Percentiles rank a stretch among this genome's conserved stretches.
Evolutionary conservation across 2,113 vertebrate genomes (phyloP).

Genomic region (Chauna torquata): DNA sequence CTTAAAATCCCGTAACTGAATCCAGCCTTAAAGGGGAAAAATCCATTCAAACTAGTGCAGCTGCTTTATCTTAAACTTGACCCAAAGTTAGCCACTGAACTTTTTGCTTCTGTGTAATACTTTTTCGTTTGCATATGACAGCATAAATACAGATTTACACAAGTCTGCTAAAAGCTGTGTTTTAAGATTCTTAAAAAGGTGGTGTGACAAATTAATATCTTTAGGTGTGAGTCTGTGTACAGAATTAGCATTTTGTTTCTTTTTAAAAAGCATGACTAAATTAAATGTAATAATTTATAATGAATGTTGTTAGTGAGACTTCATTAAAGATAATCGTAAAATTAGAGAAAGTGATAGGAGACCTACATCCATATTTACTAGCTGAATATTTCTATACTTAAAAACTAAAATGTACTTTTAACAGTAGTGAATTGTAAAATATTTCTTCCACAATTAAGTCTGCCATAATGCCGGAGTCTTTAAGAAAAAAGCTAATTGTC

Average conservation of each 20-base stretch:
- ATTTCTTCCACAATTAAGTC: background rate
- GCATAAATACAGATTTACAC: background rate
- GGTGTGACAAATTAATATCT: too few relatives aligned
- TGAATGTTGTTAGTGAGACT: background rate
- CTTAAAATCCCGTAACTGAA: too few relatives aligned
- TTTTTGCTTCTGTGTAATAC: background rate
- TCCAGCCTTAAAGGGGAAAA: too few relatives aligned
- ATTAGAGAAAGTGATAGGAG: background rate
- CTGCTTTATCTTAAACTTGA: background rate
- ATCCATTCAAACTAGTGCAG: background rate
- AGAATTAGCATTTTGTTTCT: background rate
- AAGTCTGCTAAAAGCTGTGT: background rate
- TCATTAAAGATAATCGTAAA: background rate
- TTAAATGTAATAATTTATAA: background rate
- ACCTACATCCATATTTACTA: background rate
- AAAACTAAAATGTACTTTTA: background rate
- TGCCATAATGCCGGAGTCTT: background rate
- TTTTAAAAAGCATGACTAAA: background rate
- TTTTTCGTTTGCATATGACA: background rate
- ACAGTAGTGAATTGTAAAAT: background rate
- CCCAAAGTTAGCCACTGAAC: too few relatives aligned
- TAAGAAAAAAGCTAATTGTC: background rate
- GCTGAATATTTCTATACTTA: background rate
- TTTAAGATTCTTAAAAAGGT: background rate
- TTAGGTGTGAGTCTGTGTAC: background rate